Evolutionary conservation across 2,113 vertebrate species (phyloP).

Genomic region (Cyphomyrus plagiostoma): DNA sequence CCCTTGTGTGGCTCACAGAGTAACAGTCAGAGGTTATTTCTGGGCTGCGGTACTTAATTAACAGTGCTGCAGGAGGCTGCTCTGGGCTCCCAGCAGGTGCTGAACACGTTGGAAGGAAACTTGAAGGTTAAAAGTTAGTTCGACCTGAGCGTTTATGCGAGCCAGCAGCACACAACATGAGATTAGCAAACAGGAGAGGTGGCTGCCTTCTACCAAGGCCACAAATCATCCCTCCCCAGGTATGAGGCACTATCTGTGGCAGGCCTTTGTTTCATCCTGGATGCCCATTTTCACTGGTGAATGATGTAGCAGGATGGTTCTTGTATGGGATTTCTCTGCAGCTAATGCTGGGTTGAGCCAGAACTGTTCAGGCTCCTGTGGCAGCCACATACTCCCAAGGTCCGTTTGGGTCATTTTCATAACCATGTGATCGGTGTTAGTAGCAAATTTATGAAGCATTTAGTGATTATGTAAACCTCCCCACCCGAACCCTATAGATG

Average conservation of each 20-base stretch:
- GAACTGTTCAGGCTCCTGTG: background rate
- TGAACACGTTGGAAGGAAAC: conserved; percentile 5
- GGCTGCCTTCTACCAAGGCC: background rate
- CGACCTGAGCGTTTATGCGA: background rate
- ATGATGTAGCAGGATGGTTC: background rate
- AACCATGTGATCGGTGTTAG: background rate
- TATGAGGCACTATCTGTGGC: background rate
- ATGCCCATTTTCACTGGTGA: background rate
- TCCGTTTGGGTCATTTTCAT: background rate
- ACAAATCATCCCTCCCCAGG: background rate
- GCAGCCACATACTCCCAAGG: background rate
- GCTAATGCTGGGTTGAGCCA: background rate
- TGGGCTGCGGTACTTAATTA: conserved; percentile 19
- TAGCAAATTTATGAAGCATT: background rate
- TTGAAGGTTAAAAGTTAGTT: conserved; percentile 16
- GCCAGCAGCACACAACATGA: background rate
- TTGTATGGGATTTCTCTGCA: background rate
- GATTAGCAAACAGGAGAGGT: background rate
- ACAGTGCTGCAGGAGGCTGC: conserved; percentile 7
- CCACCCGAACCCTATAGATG: background rate
- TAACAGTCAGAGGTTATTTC: conserved; percentile 3
- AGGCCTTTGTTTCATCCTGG: background rate
- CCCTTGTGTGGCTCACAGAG: background rate
- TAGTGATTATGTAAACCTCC: background rate
- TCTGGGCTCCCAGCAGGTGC: background rate